Conservation (phyloP, 92 coral and sea anemone genomes). For the Plumapathes pennacea region DNA sequence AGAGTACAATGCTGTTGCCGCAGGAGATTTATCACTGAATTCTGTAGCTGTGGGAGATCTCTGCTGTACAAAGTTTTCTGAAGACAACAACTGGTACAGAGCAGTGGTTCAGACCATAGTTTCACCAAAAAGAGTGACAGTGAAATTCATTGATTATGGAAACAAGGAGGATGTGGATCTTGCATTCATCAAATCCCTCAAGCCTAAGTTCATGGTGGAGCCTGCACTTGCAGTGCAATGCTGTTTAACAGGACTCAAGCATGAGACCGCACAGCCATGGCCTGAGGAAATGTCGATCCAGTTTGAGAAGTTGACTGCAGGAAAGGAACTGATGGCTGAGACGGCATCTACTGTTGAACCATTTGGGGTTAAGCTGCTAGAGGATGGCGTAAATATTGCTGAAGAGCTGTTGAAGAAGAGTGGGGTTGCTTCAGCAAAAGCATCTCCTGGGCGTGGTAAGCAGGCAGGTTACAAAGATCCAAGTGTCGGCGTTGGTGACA, state of each 20-base stretch:
- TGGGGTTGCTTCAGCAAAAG: background rate
- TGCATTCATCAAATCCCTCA: conserved; percentile 28
- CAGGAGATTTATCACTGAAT: conserved; percentile 14
- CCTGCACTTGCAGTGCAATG: conserved; percentile 76
- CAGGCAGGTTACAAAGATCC: conserved; percentile 27
- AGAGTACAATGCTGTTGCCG: conserved; percentile 49
- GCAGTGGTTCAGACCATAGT: conserved; percentile 56
- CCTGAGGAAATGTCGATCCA: conserved; percentile 23
- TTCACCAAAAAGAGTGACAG: conserved; percentile 25
- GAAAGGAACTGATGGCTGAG: conserved; percentile 46
- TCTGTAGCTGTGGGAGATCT: conserved; percentile 45
- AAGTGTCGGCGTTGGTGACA: conserved; percentile 39
- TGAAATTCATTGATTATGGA: conserved; percentile 89
- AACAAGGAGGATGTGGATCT: conserved; percentile 60
- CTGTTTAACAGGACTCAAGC: conserved; percentile 50
- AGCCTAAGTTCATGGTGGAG: conserved; percentile 26
- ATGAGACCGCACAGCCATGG: conserved; percentile 22
- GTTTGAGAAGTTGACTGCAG: conserved; percentile 48
- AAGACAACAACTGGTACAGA: conserved; percentile 84
- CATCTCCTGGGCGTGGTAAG: conserved; percentile 4
- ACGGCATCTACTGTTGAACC: conserved; percentile 20
- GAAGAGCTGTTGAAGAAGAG: conserved; percentile 22
- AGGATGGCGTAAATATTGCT: conserved; percentile 24
- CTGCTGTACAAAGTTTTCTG: conserved; percentile 80
- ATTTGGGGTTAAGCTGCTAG: conserved; percentile 41